Conservation (phyloP, 1,140 invertebrate genomes). For the Trissolcus basalis region DNA sequence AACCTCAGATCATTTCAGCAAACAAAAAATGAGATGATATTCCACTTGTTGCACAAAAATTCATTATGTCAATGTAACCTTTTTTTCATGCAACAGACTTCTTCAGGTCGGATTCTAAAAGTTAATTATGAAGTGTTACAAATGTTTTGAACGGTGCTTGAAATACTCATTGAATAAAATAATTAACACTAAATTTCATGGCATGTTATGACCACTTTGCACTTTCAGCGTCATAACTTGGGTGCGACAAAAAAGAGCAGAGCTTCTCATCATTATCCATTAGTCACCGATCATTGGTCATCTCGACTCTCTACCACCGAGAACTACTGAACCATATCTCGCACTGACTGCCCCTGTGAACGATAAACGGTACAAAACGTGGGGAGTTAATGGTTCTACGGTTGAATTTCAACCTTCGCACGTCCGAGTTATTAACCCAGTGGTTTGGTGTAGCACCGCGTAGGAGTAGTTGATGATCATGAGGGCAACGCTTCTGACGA, state of each 20-base stretch:
- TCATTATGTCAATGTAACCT: too few relatives aligned
- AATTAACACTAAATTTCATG: constrained; percentile 42
- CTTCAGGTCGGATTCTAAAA: too few relatives aligned
- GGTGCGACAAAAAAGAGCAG: constrained; percentile 46
- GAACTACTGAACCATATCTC: constrained; percentile 45
- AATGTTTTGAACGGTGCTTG: not conserved
- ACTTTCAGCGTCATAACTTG: constrained; percentile 26
- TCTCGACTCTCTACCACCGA: constrained; percentile 39
- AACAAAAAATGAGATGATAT: too few relatives aligned
- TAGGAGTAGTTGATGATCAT: constrained; percentile 43
- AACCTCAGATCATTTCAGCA: too few relatives aligned
- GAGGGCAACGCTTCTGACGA: constrained; percentile 33
- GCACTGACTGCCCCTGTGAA: constrained; percentile 31
- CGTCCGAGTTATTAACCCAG: constrained; percentile 55
- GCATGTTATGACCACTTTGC: constrained; percentile 38
- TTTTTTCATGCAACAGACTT: too few relatives aligned
- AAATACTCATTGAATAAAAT: constrained; percentile 17
- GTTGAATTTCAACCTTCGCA: constrained; percentile 61
- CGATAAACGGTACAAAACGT: constrained; percentile 45
- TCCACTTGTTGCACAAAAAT: too few relatives aligned
- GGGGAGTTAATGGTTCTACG: constrained; percentile 55
- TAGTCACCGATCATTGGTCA: constrained; percentile 65
- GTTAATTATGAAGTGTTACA: not conserved
- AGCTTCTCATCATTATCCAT: constrained; percentile 68
- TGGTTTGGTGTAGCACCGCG: constrained; percentile 26